Conservation (phyloP, 2,797 vertebrate genomes). For the Antrozous pallidus region DNA sequence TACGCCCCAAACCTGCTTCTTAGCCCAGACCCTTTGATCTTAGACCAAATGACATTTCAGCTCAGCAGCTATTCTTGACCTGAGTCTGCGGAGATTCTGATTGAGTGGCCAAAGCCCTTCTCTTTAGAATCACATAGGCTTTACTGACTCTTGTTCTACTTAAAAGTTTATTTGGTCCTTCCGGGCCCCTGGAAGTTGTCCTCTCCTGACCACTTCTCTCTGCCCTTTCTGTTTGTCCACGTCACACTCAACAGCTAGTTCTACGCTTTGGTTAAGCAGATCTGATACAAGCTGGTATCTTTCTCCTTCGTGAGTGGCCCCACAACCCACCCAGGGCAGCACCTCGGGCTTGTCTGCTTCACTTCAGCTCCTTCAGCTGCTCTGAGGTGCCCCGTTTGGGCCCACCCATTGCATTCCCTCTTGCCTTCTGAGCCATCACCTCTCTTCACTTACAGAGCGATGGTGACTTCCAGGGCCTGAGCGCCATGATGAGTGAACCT, state of each 20-base stretch:
- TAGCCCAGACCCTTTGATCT: background rate
- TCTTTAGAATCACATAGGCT: background rate
- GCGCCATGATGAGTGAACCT: background rate
- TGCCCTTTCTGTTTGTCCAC: background rate
- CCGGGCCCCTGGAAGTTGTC: background rate
- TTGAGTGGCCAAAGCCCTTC: background rate
- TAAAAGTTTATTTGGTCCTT: background rate
- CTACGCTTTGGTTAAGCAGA: background rate
- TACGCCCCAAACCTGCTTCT: background rate
- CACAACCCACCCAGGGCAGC: background rate
- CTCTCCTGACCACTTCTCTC: background rate
- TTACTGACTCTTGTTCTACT: background rate
- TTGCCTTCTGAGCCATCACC: background rate
- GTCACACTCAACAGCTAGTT: background rate
- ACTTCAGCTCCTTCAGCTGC: background rate
- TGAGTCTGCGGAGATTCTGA: background rate
- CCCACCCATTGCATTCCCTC: background rate
- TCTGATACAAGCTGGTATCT: background rate
- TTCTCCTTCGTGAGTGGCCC: background rate
- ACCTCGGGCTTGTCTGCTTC: fast-evolving
- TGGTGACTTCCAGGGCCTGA: background rate
- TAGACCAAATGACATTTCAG: background rate
- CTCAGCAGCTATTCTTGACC: background rate
- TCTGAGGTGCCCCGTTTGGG: background rate
- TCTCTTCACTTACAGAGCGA: background rate